These are phyloP conservation scores for Graptemys geographica DNA, from an alignment of 2,797 vertebrate species.

Conservation along the genomic window DNA sequence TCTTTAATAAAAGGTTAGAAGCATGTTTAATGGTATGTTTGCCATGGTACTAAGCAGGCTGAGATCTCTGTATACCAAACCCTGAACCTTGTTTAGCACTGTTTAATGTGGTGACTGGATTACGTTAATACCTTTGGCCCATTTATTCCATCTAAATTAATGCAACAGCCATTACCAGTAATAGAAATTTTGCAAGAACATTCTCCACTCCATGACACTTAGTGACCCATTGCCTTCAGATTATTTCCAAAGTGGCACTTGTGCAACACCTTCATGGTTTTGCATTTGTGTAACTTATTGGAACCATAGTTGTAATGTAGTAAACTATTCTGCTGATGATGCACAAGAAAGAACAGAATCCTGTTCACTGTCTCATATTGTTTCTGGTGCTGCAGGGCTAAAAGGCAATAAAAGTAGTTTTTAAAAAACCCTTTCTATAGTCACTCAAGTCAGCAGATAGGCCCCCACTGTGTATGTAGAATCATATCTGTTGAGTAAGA, in stretches of 20 bases:
- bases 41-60: not conserved
- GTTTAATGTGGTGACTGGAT: not conserved
- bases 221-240: not conserved
- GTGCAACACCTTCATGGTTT: not conserved
- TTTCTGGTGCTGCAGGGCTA: not conserved
- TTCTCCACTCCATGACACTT: not conserved
- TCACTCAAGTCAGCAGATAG: too few relatives aligned
- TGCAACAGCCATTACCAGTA: not conserved
- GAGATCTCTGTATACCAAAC: not conserved
- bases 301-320: not conserved
- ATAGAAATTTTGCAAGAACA: not conserved
- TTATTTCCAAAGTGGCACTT: not conserved
- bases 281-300: not conserved
- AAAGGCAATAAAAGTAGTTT: not conserved
- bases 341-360: not conserved
- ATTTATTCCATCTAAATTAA: not conserved
- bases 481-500: not conserved
- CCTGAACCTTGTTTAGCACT: not conserved
- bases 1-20: not conserved
- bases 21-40: not conserved
- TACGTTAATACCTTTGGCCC: not conserved
- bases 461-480: too few relatives aligned
- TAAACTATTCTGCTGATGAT: not conserved
- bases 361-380: not conserved
- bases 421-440: not conserved